Base-by-base conservation (phyloP, 2,888 invertebrate genomes). In the Drosophila tanythrix region DNA sequence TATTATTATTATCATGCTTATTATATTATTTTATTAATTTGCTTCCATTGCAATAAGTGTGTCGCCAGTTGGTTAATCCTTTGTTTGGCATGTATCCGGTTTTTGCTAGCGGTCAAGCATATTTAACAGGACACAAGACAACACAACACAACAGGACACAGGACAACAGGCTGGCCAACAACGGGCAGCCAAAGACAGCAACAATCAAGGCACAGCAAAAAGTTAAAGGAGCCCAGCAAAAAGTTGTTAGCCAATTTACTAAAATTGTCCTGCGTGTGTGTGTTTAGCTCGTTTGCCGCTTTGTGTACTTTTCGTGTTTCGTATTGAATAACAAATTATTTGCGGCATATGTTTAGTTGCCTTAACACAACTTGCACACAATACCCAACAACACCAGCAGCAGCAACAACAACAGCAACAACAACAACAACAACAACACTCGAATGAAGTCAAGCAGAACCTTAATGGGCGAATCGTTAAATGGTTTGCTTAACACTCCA, bases 281-380 rank as follows among this genome's bases (percentile, higher is more conserved):
- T 77, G 68, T 58, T 65, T 21, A 58, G 70, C 86, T 86, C 76
- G 88, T 88, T 88, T 86, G 80, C 86, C 78, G 81, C 81, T 82
- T 82, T 81, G 88, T 85, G 85, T 85, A 76, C 88, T 76, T 84
- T 88, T 75, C 79, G 77, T 77, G 86, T 82, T 74, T 82, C 84
- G 88, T 76, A 88, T 87, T 88, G 86, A 88, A 87, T 87, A 87
- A 88, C 86, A 87, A 86, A 88, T 87, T 79, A 82, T 84, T 79
- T 87, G 87, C 76, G 73, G 81, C 84, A 87, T 88, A 86, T 88
- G 88, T 76, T 86, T 68, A 56, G 81, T 61, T 59, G 79, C 69
- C 65, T 29, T 48, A 56, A 57, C 74, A 68, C 52, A 64, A 76
- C 61, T 51, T 38, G 15, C 46, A 25, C 8, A 25, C 46, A 46